Conservation (phyloP, 2,113 vertebrate species). For the Petrocephalus zakoni region DNA sequence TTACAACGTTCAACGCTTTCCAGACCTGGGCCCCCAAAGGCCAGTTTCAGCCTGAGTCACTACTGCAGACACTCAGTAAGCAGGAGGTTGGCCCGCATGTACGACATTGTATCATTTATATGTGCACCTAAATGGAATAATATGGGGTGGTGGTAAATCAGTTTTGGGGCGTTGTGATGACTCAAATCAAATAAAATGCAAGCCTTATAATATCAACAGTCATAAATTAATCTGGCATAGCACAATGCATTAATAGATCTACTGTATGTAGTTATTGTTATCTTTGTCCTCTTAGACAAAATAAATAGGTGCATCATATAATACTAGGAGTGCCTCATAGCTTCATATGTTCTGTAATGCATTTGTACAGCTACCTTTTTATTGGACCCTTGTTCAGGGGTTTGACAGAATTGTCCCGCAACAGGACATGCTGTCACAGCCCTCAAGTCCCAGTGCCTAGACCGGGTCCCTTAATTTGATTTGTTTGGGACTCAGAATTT, state of each 20-base stretch:
- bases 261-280: background rate
- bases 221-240: background rate
- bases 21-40: background rate
- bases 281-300: background rate
- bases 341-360: background rate
- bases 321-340: background rate
- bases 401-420: background rate
- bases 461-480: constrained; percentile 40
- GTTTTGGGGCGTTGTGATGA: constrained; percentile 5
- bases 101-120: constrained; percentile 1
- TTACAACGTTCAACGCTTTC: background rate
- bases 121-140: constrained; percentile 15
- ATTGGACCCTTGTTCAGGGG: background rate
- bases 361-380: constrained; percentile 1
- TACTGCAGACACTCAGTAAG: background rate
- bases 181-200: background rate
- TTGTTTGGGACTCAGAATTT: constrained; percentile 44
- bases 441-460: constrained; percentile 40
- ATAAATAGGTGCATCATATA: background rate
- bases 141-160: background rate
- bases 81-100: background rate
- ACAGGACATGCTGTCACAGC: background rate
- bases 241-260: background rate
- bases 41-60: background rate
- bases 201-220: background rate